A percentile compares a stretch with the other conserved stretches of the same genome.
These are phyloP conservation scores for Prenolepis imparis DNA, from an alignment of 2,888 invertebrate species.

Conservation along the genomic window DNA sequence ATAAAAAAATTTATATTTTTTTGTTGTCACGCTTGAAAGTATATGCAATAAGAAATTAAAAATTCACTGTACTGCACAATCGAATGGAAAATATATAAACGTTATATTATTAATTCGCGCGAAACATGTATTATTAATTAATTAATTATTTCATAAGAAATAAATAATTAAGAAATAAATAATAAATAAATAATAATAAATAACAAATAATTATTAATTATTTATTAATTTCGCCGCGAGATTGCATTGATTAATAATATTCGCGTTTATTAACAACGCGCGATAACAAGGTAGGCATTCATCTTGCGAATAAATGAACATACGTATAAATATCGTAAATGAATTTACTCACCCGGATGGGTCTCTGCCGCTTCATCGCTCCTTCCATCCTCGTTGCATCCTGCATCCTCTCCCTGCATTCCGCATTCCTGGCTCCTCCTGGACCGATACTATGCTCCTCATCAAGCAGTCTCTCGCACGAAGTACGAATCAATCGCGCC, in stretches of 20 bases:
- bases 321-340: slow-evolving; percentile 11
- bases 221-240: background rate
- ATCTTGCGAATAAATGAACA: slow-evolving; percentile 4
- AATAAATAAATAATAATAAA: too few relatives aligned
- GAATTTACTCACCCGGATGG: slow-evolving; percentile 17
- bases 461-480: background rate
- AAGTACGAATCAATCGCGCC: background rate
- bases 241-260: slow-evolving; percentile 5
- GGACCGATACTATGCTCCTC: slow-evolving; percentile 24
- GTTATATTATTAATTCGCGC: slow-evolving; percentile 12
- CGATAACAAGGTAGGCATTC: background rate
- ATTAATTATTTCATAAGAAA: too few relatives aligned
- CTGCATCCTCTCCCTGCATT: background rate
- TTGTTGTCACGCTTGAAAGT: background rate
- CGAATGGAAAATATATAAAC: slow-evolving; percentile 7
- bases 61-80: background rate
- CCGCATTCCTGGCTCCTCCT: slow-evolving; percentile 28
- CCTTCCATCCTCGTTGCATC: too few relatives aligned
- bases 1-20: too few relatives aligned
- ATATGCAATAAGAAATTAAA: background rate
- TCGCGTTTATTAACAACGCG: background rate
- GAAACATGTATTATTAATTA: too few relatives aligned
- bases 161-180: too few relatives aligned
- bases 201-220: too few relatives aligned
- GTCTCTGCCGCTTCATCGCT: background rate